Evolutionary conservation across 92 coral and sea anemone genomes (phyloP).

Genomic region (Phymanthus crucifer): DNA sequence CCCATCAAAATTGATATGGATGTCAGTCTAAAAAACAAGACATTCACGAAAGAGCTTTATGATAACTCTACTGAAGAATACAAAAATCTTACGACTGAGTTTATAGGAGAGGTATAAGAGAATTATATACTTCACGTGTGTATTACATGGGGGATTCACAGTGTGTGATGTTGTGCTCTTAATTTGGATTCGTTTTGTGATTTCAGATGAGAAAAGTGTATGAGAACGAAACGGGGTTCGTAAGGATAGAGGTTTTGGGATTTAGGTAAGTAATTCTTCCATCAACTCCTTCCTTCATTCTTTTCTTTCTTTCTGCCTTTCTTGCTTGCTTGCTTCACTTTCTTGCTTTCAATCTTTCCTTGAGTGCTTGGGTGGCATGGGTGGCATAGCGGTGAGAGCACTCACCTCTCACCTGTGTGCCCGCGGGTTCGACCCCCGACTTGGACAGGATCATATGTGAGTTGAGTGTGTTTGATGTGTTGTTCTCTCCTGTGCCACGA

Average conservation of each 20-base stretch:
- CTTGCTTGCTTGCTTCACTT: too few species aligned
- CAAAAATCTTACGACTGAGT: not conserved
- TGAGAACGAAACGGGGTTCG: constrained; percentile 14
- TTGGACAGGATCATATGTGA: too few species aligned
- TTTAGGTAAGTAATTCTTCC: constrained; percentile 9
- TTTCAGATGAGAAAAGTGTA: constrained; percentile 5
- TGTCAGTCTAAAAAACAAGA: not conserved
- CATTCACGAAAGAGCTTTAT: constrained; percentile 14
- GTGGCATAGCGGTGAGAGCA: too few species aligned
- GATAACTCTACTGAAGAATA: constrained; percentile 5
- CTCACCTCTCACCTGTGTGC: too few species aligned
- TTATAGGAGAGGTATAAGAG: constrained; percentile 4
- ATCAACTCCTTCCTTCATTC: too few species aligned
- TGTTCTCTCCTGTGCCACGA: too few species aligned
- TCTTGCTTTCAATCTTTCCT: too few species aligned
- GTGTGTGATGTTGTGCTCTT: not conserved
- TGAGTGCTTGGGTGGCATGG: too few species aligned
- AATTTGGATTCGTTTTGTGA: not conserved
- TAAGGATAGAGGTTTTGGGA: constrained; percentile 13
- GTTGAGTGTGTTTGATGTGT: too few species aligned
- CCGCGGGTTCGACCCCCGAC: too few species aligned
- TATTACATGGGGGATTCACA: not conserved
- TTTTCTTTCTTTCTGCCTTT: too few species aligned
- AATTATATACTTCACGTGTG: not conserved
- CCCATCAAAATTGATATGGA: not conserved